Percentiles rank a stretch among this genome's conserved stretches.
These are phyloP conservation scores for Lutjanus campechanus DNA, from an alignment of 2,797 vertebrate species.

Conservation along the genomic window DNA sequence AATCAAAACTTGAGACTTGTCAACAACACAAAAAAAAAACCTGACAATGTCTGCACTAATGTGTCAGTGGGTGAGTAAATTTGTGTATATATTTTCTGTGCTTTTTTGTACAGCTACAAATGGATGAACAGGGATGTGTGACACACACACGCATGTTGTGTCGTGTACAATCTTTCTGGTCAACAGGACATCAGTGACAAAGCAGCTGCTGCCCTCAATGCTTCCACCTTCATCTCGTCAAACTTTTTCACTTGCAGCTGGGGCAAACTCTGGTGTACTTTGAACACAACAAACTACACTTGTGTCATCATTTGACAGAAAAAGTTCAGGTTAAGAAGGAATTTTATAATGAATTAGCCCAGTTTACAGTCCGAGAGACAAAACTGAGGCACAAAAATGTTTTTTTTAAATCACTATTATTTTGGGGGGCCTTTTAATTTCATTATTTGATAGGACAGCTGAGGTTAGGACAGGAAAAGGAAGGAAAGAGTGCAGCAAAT, in stretches of 20 bases:
- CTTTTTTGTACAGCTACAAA: neutral
- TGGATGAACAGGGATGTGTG: neutral
- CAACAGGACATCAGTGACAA: neutral
- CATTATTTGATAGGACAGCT: too few relatives aligned
- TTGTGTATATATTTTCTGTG: neutral
- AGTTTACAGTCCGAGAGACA: neutral
- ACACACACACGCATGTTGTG: neutral
- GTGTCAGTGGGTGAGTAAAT: neutral
- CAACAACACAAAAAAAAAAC: neutral
- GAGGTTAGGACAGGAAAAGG: too few relatives aligned
- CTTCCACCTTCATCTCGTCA: constrained; percentile 11
- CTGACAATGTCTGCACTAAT: neutral
- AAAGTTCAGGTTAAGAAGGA: neutral
- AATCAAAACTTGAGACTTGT: neutral
- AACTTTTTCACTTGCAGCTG: neutral
- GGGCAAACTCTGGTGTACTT: neutral
- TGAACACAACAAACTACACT: neutral
- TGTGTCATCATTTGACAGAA: neutral
- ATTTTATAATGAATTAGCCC: neutral
- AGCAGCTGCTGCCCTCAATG: constrained; percentile 12
- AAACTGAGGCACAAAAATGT: too few relatives aligned
- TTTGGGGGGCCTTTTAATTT: too few relatives aligned
- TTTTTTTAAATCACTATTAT: too few relatives aligned
- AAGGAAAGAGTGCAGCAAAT: too few relatives aligned
- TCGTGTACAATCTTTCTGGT: neutral